Base-by-base conservation (phyloP, 2,888 invertebrate genomes). In the Nysson spinosus region DNA sequence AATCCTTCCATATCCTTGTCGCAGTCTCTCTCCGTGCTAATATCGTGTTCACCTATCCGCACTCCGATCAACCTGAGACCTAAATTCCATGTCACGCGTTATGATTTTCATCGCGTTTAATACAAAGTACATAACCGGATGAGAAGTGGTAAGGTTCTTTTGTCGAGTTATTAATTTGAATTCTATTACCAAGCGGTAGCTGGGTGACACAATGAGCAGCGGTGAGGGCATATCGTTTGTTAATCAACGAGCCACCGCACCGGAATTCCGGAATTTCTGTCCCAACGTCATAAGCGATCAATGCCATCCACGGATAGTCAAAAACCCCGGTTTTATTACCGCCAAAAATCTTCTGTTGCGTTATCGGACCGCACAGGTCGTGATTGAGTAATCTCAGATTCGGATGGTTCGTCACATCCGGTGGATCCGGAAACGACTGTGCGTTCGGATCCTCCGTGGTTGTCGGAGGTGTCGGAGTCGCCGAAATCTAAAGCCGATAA, bases 301-400 rank as follows among this genome's bases (percentile, higher is more conserved):
- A 87, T 0, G 91, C 93, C 93, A 94, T 92, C 94, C 94, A 94
- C 0, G 94, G 94, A 85, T 91, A 93, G 73, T 94, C 92, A 32
- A 89, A 90, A 3, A 93, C 81, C 0, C 84, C 84, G 0, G 94
- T 91, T 57, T 88, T 87, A 37, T 91, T 89, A 0, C 94, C 94
- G 1, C 90, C 90, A 17, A 90, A 87, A 40, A 94, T 90, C 74
- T 90, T 90, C 37, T 89, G 88, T 4, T 87, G 85, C 7, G 88
- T 88, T 4, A 90, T 80, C 0, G 84, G 83, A 0, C 94, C 94
- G 78, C 94, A 94, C 0, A 86, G 72, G n/a, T 72, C 61, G 7
- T 72, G 47, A 32, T 88, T 82, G 11, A 90, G 65, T 1, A 89
- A 70, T 34, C 80, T 51, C 1, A 88, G 44, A 63, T 89, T 89